Conservation (phyloP, 1,140 invertebrate genomes). For the Holcopasites calliopsidis region DNA sequence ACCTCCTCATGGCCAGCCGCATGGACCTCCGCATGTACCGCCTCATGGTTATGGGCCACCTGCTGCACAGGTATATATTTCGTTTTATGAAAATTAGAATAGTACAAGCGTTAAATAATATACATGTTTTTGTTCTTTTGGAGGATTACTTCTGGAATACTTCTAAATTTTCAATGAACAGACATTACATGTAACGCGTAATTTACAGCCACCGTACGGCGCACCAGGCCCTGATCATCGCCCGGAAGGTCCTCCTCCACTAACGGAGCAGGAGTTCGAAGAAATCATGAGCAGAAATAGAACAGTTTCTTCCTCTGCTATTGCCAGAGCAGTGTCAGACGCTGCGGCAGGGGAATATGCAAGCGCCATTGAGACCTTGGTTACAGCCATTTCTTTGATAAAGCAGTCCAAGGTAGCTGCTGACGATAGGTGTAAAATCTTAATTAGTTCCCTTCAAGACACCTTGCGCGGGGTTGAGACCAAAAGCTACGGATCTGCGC, state of each 20-base stretch:
- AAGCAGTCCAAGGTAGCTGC: constrained; percentile 98
- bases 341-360: constrained; percentile 98
- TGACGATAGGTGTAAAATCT: constrained; percentile 98
- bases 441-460: constrained; percentile 98
- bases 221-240: constrained; percentile 81
- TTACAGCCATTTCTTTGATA: constrained; percentile 98
- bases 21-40: constrained; percentile 81
- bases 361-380: constrained; percentile 98
- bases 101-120: too few species aligned
- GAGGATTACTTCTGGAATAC: too few species aligned
- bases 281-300: constrained; percentile 98
- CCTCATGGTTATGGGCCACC: constrained; percentile 83
- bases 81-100: too few species aligned
- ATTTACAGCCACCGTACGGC: constrained; percentile 77
- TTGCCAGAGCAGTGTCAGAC: constrained; percentile 97
- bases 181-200: not conserved
- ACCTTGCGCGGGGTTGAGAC: constrained; percentile 98
- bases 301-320: constrained; percentile 98
- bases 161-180: not conserved
- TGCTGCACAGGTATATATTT: constrained; percentile 68
- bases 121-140: too few species aligned
- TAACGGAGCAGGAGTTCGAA: constrained; percentile 97
- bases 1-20: constrained; percentile 80
- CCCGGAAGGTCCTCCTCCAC: constrained; percentile 83
- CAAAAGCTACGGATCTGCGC: constrained; percentile 92